A percentile compares a stretch with the other conserved stretches of the same genome.
Conservation (phyloP, 2,797 vertebrate species). For the Acestrorhynchus altus region DNA sequence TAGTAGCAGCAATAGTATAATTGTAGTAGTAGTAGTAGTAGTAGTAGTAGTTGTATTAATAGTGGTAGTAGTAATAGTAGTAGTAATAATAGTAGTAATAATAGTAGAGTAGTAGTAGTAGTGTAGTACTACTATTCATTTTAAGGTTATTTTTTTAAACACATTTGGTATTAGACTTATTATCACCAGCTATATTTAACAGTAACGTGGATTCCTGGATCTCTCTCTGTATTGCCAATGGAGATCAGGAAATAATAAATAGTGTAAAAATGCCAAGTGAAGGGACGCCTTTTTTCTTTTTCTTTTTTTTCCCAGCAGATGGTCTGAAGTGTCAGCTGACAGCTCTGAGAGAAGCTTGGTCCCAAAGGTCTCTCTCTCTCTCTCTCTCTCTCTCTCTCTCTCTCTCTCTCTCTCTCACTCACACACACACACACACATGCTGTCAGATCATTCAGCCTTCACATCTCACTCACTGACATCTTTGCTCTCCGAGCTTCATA, state of each 20-base stretch:
- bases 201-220: neutral
- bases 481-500: constrained; percentile 61
- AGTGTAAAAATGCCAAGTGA: constrained; percentile 3
- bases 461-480: constrained; percentile 69
- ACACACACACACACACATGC: constrained; percentile 61
- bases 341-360: constrained; percentile 74
- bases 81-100: too few relatives aligned
- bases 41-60: too few relatives aligned
- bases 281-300: constrained; percentile 58
- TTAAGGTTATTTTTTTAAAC: too few relatives aligned
- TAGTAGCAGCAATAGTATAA: too few relatives aligned
- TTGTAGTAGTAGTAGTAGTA: too few relatives aligned
- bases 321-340: constrained; percentile 75
- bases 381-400: constrained; percentile 64
- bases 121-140: too few relatives aligned
- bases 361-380: constrained; percentile 72
- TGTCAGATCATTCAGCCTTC: constrained; percentile 62
- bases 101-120: too few relatives aligned
- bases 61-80: too few relatives aligned
- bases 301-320: constrained; percentile 70
- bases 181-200: too few relatives aligned
- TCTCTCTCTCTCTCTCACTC: constrained; percentile 65
- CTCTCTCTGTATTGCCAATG: neutral
- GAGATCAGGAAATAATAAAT: neutral
- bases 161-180: too few relatives aligned